Conservation (phyloP, 2,797 vertebrate genomes). For the Lacerta bilineata region DNA sequence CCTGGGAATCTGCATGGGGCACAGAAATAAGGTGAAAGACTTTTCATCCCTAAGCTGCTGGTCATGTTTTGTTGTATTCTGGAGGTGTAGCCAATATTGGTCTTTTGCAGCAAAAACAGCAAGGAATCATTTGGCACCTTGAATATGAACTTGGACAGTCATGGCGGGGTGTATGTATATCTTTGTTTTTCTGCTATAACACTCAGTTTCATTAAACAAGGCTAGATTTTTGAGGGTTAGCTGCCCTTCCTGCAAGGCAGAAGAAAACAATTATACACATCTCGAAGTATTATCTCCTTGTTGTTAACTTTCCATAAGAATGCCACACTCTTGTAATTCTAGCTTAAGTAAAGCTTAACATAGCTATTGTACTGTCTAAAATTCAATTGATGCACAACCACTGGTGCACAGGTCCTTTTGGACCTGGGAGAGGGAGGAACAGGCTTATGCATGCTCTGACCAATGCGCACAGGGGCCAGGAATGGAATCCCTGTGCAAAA, state of each 20-base stretch:
- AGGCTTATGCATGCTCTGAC: no score
- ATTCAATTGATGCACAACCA: slow-evolving; percentile 18
- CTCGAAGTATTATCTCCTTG: background rate
- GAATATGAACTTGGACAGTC: background rate
- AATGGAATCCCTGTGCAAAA: no score
- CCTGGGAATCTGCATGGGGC: slow-evolving; percentile 57
- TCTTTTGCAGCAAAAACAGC: background rate
- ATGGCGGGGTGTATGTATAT: slow-evolving; percentile 41
- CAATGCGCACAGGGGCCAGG: no score
- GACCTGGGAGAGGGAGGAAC: no score
- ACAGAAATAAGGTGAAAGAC: slow-evolving; percentile 60
- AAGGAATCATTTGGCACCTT: background rate
- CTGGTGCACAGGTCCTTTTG: no score
- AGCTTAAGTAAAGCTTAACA: slow-evolving; percentile 73
- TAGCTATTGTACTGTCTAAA: slow-evolving; percentile 43
- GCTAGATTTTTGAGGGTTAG: slow-evolving; percentile 44
- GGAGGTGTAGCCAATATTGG: background rate
- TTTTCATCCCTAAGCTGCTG: slow-evolving; percentile 70
- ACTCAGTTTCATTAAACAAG: slow-evolving; percentile 56
- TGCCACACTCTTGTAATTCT: slow-evolving; percentile 70
- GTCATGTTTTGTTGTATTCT: background rate
- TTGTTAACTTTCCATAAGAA: slow-evolving; percentile 61
- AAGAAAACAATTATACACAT: background rate
- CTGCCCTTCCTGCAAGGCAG: background rate
- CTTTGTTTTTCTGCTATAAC: slow-evolving; percentile 51